phyloP scores from a whole-genome alignment of 2,797 vertebrate genomes.

The Zalophus californianus region DNA sequence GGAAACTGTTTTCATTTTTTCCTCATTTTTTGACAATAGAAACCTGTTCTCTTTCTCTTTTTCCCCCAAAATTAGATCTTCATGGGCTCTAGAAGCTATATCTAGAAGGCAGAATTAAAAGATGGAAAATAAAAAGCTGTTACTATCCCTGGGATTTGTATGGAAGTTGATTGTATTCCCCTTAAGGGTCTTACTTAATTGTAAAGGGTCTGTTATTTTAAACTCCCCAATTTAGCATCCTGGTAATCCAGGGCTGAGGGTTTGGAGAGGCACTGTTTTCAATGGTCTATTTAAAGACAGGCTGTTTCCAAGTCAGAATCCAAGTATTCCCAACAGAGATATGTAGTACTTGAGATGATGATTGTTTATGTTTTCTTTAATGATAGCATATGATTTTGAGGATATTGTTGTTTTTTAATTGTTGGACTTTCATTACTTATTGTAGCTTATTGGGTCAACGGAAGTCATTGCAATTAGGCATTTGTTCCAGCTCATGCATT shows the following conservation, averaged over 20 bases:
- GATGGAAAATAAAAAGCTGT: slow-evolving; percentile 65
- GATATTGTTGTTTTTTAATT: slow-evolving; percentile 65
- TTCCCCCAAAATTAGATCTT: not conserved
- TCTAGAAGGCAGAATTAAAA: slow-evolving; percentile 70
- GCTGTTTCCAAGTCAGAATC: slow-evolving; percentile 73
- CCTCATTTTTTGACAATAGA: slow-evolving; percentile 40
- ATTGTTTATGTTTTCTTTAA: slow-evolving; percentile 69
- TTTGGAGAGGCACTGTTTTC: slow-evolving; percentile 71
- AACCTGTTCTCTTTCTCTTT: slow-evolving; percentile 29
- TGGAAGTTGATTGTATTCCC: slow-evolving; percentile 65
- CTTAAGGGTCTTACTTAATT: slow-evolving; percentile 74
- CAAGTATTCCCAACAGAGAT: slow-evolving; percentile 69
- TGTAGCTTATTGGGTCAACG: slow-evolving; percentile 41
- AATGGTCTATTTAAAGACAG: slow-evolving; percentile 75
- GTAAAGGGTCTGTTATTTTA: slow-evolving; percentile 75
- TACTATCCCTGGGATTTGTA: slow-evolving; percentile 72
- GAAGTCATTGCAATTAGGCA: slow-evolving; percentile 63
- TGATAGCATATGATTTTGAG: slow-evolving; percentile 67
- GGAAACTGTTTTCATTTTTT: slow-evolving; percentile 32
- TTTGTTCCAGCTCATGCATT: slow-evolving; percentile 43
- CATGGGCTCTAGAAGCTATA: slow-evolving; percentile 57
- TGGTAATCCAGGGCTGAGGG: slow-evolving; percentile 58
- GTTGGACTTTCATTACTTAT: slow-evolving; percentile 56
- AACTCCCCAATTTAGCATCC: slow-evolving; percentile 66
- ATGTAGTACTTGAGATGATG: slow-evolving; percentile 68